Evolutionary conservation across 1,140 invertebrate species (phyloP), one percentile per base, ranked within the genome.

Genomic region (Thalassaphorura encarpata): DNA sequence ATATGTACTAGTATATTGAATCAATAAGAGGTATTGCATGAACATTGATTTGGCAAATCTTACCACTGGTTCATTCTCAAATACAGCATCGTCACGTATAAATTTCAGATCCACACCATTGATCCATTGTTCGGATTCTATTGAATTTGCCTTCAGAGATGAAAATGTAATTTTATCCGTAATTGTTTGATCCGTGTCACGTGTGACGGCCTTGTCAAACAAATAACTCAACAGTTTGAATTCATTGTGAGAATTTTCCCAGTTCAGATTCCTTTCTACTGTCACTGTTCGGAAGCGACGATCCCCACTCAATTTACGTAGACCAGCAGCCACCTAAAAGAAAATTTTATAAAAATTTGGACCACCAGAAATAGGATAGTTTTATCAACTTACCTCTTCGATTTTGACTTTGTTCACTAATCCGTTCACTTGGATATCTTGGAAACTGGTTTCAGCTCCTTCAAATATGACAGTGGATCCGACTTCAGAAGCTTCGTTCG

Each of bases 201-300:
- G 23, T 3, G 50, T 52, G 4, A 58, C 50, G 40, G 42, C 51
- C 23, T 58, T 52, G n/a, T n/a, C 24, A 23, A 40, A 47, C 2
- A 58, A 28, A 21, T 58, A 27, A 6, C 26, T 54, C 19, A 58
- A 16, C 18, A 42, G n/a, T 39, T 52, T 3, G 13, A 53, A 2
- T 16, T 53, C 21, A 3, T 29, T 16, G 16, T 27, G 23, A 41
- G 41, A 40, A 27, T 26, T 41, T 15, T 52, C 19, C 56, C 56
- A 58, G 8, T 5, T 36, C 8, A 57, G 42, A 42, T 57, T 46
- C 19, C 55, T 49, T 16, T 43, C 21, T 11, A 57, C 41, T 26
- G 11, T 33, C 3, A 57, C 23, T 2, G 4, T 27, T 24, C 29
- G 16, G 31, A 57, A 57, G 8, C 31, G 26, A 4, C 40, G 24